Base-by-base conservation (phyloP, 2,113 vertebrate genomes). In the Poecile atricapillus region DNA sequence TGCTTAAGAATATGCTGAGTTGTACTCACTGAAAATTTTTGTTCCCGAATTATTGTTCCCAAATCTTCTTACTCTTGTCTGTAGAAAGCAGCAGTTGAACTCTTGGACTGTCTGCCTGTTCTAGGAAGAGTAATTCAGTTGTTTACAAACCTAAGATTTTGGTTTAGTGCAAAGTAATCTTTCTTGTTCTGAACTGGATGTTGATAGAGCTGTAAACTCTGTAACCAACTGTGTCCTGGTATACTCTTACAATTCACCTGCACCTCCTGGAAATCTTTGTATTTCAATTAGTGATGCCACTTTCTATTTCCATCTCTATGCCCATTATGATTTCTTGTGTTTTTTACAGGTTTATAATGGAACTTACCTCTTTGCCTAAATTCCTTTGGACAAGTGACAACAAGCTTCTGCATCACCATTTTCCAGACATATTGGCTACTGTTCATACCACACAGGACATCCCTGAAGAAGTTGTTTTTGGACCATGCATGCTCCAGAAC, bases 401-500 rank as follows among this genome's bases (percentile, higher is more conserved):
- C 94, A 99, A 98, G 97, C 95, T 98, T 93, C 96, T 98, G n/a
- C 98, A 98, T 76, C 97, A 99, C 84, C 98, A 98, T 94, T 97
- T 98, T 69, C 95, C 97, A 8, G 98, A 98, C 64, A 83, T 98
- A 46, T 95, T 97, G 96, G 98, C 98, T 85, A 98, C 98, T 37
- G 98, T 99, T 95, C 97, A 98, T 47, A 98, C 98, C 75, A 99
- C 98, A 78, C 98, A 98, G 95, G 98, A 98, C 95, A 98, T 99
- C 90, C 98, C 98, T 2, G 95, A 98, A 52, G 98, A 98, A 92
- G 97, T 97, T 12, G 98, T 97, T 91, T 98, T 99, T 52, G 99
- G 98, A 85, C 98, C 98, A 5, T 99, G 98, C 69, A 70, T 98
- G 84, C 98, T 99, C 60, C 98, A 99, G 73, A 98, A 98, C 93